Evolutionary conservation across 1,140 invertebrate genomes (phyloP), one percentile per base, ranked within the genome.

Genomic region (Cyphomyrmex costatus): DNA sequence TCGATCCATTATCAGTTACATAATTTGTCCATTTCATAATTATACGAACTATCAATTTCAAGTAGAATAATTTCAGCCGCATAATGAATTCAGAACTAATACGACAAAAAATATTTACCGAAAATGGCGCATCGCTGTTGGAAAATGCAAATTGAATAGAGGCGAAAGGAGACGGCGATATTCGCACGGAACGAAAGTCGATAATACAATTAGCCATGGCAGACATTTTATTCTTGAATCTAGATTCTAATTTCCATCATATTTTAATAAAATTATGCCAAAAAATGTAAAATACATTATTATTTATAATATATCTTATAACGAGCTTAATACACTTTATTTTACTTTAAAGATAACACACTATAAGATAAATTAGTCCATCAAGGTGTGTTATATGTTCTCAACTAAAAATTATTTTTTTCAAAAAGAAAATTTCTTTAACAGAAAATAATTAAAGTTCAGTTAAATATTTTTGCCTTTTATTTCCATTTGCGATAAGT

Each of bases 1-100:
- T 78, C 14, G 65, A 79, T 79, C 42, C 30, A 36, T 79, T 36
- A 79, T 66, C n/a, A 66, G 53, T 53, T 79, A 79, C 46, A 42
- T n/a, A 49, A 58, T 27, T 21, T 56, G 12, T 36, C 46, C 19
- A 49, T 70, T 70, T 58, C 33, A 30, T 70, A 70, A 70, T 80
- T 70, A 80, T 3, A 12, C 10, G 58, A 65, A 21, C 16, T n/a
- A 56, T 8, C 27, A 10, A 53, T 42, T 70, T 46, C 1, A 42
- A 80, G n/a, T 61, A 33, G 21, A 56, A 80, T 70, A 36, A 70
- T 70, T n/a, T 79, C 10, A 68, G 14, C 4, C 33, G 5, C 30
- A 2, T 56, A 80, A 56, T 24, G 3, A 53, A 3, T 68, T 68
- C 10, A 49, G 21, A 58, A 79, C 10, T 70, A 21, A 80, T 63